phyloP scores from a whole-genome alignment of 2,113 vertebrate species.

The Silurus glanis region DNA sequence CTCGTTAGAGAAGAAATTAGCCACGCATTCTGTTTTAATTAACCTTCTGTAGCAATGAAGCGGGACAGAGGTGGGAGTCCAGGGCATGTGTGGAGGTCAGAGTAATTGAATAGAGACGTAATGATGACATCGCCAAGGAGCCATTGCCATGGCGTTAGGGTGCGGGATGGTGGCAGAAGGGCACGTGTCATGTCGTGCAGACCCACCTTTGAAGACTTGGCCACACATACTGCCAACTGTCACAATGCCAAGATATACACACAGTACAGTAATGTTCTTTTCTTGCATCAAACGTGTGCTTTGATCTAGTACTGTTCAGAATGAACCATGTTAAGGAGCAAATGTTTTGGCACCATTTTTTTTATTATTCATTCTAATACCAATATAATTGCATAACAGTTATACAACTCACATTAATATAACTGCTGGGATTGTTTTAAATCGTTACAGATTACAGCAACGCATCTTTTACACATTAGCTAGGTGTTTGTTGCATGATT shows the following conservation, averaged over 20 bases:
- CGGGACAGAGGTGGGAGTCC: slow-evolving; percentile 65
- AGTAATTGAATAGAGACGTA: slow-evolving; percentile 76
- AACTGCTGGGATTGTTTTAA: neutral
- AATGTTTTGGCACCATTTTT: neutral
- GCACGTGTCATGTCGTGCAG: slow-evolving; percentile 43
- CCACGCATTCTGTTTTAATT: slow-evolving; percentile 79
- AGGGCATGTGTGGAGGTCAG: slow-evolving; percentile 69
- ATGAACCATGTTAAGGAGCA: neutral
- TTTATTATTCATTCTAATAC: neutral
- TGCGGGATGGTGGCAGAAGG: slow-evolving; percentile 55
- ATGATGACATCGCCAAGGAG: slow-evolving; percentile 63
- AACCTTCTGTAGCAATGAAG: slow-evolving; percentile 73
- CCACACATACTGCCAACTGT: slow-evolving; percentile 30
- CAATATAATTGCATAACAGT: neutral
- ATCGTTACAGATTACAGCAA: neutral
- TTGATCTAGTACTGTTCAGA: neutral
- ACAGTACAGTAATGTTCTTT: neutral
- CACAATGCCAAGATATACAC: slow-evolving; percentile 26
- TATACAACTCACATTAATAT: neutral
- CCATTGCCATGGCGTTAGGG: slow-evolving; percentile 58
- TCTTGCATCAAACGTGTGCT: neutral
- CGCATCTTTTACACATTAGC: neutral
- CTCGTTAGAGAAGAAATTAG: slow-evolving; percentile 79
- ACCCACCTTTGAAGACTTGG: slow-evolving; percentile 13
- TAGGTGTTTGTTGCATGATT: too few species aligned